These are phyloP conservation scores for Polymixis flavicincta DNA, from an alignment of 2,888 invertebrate species.

Conservation along the genomic window DNA sequence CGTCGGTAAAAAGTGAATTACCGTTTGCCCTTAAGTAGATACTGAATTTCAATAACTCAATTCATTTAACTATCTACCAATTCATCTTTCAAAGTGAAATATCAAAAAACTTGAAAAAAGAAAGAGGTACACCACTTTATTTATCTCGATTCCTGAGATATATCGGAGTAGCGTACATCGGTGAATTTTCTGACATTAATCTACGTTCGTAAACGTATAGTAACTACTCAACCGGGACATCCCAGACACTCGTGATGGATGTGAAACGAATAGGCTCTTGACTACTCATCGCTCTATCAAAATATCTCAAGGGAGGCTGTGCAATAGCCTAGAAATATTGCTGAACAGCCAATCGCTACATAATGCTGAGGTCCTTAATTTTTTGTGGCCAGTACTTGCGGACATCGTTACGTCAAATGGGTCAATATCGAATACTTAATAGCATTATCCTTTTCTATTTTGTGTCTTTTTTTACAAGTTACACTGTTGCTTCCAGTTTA, in stretches of 20 bases:
- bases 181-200: conserved; percentile 55
- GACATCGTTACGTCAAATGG: background rate
- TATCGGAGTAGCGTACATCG: conserved; percentile 16
- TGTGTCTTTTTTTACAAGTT: conserved; percentile 1
- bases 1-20: background rate
- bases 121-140: conserved; percentile 18
- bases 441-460: conserved; percentile 13
- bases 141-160: conserved; percentile 20
- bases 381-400: conserved; percentile 36
- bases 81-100: background rate
- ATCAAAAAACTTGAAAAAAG: conserved; percentile 5
- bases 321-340: conserved; percentile 63
- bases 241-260: conserved; percentile 72
- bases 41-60: background rate
- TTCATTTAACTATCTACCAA: background rate
- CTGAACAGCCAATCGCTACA: conserved; percentile 50
- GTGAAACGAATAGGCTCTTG: conserved; percentile 73
- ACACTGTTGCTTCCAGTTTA: background rate
- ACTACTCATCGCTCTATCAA: conserved; percentile 73
- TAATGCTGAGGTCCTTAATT: conserved; percentile 41
- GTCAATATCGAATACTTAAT: conserved; percentile 22
- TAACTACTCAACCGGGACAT: conserved; percentile 64
- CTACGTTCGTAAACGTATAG: conserved; percentile 60
- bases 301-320: conserved; percentile 68
- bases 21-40: background rate